These are phyloP conservation scores for Cynopterus sphinx DNA, from an alignment of 2,797 vertebrate species.

Conservation along the genomic window DNA sequence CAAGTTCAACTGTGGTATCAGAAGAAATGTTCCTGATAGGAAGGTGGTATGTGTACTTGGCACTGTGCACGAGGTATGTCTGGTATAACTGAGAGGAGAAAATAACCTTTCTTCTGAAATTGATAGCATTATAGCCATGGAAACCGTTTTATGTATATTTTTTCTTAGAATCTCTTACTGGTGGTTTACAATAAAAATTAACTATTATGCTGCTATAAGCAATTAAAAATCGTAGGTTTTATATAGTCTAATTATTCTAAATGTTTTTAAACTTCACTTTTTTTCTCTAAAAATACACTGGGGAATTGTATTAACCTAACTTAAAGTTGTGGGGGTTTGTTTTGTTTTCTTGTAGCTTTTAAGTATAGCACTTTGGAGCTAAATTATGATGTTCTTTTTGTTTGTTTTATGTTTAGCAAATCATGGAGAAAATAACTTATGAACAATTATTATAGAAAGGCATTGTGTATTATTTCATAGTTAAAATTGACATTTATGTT, in stretches of 20 bases:
- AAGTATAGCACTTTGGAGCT: slow-evolving; percentile 32
- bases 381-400: background rate
- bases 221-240: slow-evolving; percentile 7
- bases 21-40: slow-evolving; percentile 45
- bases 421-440: background rate
- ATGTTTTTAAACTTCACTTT: background rate
- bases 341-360: background rate
- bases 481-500: slow-evolving; percentile 21
- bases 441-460: slow-evolving; percentile 25
- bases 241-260: background rate
- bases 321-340: slow-evolving; percentile 16
- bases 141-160: background rate
- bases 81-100: background rate
- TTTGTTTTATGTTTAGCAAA: background rate
- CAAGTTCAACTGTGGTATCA: slow-evolving; percentile 33
- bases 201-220: background rate
- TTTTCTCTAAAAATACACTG: background rate
- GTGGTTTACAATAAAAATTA: slow-evolving; percentile 5
- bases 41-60: background rate
- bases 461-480: background rate
- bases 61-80: slow-evolving; percentile 28
- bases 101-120: slow-evolving; percentile 34
- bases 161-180: slow-evolving; percentile 19
- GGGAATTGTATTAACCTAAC: background rate
- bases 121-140: background rate